phyloP scores from a whole-genome alignment of 2,888 invertebrate genomes.

The Blomia tropicalis region DNA sequence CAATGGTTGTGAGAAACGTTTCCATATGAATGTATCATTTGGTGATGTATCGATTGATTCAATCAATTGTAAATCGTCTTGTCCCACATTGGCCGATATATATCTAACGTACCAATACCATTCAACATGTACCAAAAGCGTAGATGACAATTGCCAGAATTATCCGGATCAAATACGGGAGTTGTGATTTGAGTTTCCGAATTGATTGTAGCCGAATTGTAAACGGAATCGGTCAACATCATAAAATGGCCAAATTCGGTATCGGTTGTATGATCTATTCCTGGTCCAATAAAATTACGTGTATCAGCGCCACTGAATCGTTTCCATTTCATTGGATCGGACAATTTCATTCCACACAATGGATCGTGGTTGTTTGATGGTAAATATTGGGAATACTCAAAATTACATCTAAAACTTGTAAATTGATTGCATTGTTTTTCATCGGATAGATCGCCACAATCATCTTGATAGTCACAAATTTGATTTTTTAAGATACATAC shows the following conservation, averaged over 20 bases:
- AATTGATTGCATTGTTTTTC: background rate
- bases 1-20: background rate
- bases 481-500: background rate
- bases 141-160: slow-evolving; percentile 24
- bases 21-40: slow-evolving; percentile 7
- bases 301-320: slow-evolving; percentile 21
- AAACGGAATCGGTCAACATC: background rate
- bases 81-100: too few species aligned
- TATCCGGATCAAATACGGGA: slow-evolving; percentile 26
- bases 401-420: background rate
- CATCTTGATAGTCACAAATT: slow-evolving; percentile 1
- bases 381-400: background rate
- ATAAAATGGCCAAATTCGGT: slow-evolving; percentile 25
- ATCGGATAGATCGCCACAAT: background rate
- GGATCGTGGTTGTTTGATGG: background rate
- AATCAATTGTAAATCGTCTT: slow-evolving; percentile 11
- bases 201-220: background rate
- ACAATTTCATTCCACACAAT: background rate
- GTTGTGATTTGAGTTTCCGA: slow-evolving; percentile 16
- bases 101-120: slow-evolving; percentile 24
- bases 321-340: slow-evolving; percentile 21
- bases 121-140: slow-evolving; percentile 28
- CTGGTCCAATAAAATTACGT: slow-evolving; percentile 23
- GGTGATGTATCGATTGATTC: background rate
- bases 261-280: slow-evolving; percentile 26